Base-by-base conservation (phyloP, 2,888 invertebrate species). In the Tineola bisselliella region DNA sequence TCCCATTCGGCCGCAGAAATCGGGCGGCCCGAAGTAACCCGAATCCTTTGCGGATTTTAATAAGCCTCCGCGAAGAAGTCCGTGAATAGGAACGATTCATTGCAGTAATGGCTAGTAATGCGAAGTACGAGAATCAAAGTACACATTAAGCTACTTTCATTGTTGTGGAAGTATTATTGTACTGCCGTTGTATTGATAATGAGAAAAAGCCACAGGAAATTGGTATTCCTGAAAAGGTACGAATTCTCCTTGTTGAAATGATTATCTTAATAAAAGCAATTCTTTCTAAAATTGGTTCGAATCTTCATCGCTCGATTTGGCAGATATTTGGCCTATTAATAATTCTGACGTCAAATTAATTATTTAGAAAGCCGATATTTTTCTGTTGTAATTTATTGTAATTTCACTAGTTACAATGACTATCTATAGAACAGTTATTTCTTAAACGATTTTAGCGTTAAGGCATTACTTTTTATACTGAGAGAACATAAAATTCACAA, bases 41-140 rank as follows among this genome's bases (percentile, higher is more conserved):
- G 48, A 60, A 44, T 44, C 60, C 43, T 25, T 60, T 48, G 31
- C 60, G 48, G 60, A 60, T 60, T 60, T 60, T 60, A 48, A 60
- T 60, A 60, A 60, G 19, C 25, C 44, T 38, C n/a, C 48, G 56
- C 19, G 60, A 48, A 44, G 59, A 60, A 60, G 30, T 60, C 44
- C 60, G 43, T 19, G 44, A 43, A n/a, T n/a, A n/a, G n/a, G 19
- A 5, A 3, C 43, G 44, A 18, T 48, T 60, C 60, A 48, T 58
- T 58, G n/a, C 19, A 31, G 17, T 33, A 33, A 58, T 58, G 58
- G 58, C 11, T 33, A 31, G 33, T 58, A 58, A 58, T 58, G 33
- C 33, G 31, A 15, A 54, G n/a, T 12, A 25, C 19, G 17, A 25
- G 17, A 54, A 48, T 15, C 8, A 48, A 48, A 48, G 48, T 48